These are phyloP conservation scores for Ptychodera flava DNA, from an alignment of 35 echinoderm and acorn worm genomes.

Conservation along the genomic window DNA sequence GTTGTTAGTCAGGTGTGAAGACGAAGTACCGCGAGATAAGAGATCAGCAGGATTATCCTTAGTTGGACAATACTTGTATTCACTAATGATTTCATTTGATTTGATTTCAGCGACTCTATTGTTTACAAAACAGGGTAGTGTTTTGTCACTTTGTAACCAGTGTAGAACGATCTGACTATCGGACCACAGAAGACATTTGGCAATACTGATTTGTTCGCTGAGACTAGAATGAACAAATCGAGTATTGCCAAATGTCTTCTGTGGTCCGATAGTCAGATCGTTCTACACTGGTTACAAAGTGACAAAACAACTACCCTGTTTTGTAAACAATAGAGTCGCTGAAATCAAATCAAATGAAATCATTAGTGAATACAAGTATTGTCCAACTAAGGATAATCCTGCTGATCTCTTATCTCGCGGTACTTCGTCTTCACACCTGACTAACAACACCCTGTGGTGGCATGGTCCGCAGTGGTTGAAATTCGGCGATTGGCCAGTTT, in stretches of 20 bases:
- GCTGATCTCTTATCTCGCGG: not conserved
- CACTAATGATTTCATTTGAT: not conserved
- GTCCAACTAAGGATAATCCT: not conserved
- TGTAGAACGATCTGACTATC: not conserved
- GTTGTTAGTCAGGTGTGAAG: not conserved
- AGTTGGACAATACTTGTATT: not conserved
- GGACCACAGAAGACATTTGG: too few relatives aligned
- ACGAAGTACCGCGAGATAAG: not conserved
- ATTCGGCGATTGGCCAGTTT: not conserved
- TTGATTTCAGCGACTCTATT: not conserved
- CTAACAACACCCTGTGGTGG: not conserved
- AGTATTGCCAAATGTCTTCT: too few relatives aligned
- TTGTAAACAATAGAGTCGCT: not conserved
- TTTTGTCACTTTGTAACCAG: not conserved
- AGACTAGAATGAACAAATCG: too few relatives aligned
- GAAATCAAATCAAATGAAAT: not conserved
- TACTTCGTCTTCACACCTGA: not conserved
- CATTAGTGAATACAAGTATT: not conserved
- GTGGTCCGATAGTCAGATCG: not conserved
- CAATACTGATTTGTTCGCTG: too few relatives aligned
- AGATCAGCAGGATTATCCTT: not conserved
- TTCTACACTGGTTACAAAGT: not conserved
- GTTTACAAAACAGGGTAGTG: not conserved
- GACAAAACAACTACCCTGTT: not conserved
- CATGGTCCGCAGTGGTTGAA: not conserved